phyloP scores from a whole-genome alignment of 2,888 invertebrate species.

The Leptinotarsa tumamoca region DNA sequence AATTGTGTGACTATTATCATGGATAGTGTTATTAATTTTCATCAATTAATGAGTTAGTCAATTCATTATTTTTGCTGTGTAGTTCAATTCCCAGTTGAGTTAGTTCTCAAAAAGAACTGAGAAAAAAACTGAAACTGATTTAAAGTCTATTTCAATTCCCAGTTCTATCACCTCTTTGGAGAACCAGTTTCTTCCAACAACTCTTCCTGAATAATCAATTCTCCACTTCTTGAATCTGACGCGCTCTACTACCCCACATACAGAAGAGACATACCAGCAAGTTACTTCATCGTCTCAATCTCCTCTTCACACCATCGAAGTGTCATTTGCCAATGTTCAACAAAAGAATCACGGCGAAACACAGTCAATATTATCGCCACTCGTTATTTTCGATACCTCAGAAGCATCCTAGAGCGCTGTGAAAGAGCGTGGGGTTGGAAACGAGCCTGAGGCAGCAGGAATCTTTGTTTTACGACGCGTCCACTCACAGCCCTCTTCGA shows the following conservation, averaged over 20 bases:
- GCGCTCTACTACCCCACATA: background rate
- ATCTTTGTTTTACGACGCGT: constrained; percentile 59
- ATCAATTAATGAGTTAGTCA: no score
- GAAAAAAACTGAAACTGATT: no score
- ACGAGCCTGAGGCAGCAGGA: constrained; percentile 52
- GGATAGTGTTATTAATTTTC: no score
- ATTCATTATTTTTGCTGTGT: no score
- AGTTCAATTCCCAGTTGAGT: no score
- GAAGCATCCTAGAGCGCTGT: constrained; percentile 23
- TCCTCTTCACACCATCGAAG: constrained; percentile 4
- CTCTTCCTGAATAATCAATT: background rate
- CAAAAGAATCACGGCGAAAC: constrained; percentile 8
- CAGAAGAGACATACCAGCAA: constrained; percentile 4
- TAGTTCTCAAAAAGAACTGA: no score
- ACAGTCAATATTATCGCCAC: constrained; percentile 17
- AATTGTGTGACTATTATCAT: no score
- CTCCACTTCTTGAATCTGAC: background rate
- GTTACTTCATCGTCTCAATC: constrained; percentile 1
- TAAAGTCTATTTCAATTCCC: no score
- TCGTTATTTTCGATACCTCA: constrained; percentile 10
- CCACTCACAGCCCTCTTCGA: constrained; percentile 57
- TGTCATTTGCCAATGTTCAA: constrained; percentile 16
- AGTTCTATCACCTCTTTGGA: no score
- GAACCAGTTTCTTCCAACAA: no score
- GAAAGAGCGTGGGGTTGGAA: constrained; percentile 25